Conservation (phyloP, 2,888 invertebrate species). For the Liopterus haemorrhoidalis region DNA sequence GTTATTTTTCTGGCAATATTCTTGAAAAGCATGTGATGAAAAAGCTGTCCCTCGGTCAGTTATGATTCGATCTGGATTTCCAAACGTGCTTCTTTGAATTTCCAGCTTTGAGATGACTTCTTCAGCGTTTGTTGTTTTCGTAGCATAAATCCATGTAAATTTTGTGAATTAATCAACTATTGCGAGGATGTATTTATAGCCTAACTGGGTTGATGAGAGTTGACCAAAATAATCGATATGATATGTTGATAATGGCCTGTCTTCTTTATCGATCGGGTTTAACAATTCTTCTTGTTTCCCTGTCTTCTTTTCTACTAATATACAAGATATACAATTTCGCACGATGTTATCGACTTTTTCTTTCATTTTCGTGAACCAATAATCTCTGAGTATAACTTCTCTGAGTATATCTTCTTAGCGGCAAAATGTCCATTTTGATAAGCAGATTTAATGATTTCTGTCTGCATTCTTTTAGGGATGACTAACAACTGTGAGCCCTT, state of each 20-base stretch:
- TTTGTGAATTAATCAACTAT: no score
- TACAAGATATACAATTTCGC: constrained; percentile 13
- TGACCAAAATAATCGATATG: no score
- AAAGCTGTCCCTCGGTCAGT: constrained; percentile 1
- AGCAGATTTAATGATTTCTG: constrained; percentile 27
- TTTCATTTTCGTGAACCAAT: constrained; percentile 17
- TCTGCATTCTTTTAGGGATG: constrained; percentile 18
- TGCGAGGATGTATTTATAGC: no score
- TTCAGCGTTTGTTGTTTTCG: no score
- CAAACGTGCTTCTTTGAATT: constrained; percentile 1
- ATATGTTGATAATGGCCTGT: no score
- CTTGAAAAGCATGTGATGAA: constrained; percentile 1
- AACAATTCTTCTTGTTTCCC: no score
- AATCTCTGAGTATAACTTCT: constrained; percentile 38
- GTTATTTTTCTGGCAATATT: constrained; percentile 2
- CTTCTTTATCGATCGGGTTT: no score
- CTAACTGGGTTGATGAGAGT: no score
- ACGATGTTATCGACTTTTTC: constrained; percentile 14
- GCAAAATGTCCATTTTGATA: constrained; percentile 36
- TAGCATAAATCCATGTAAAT: no score
- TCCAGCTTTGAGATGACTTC: no score
- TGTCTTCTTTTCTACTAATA: constrained; percentile 9
- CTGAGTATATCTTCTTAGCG: constrained; percentile 39
- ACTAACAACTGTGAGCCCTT: constrained; percentile 18
- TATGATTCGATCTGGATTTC: constrained; percentile 4